phyloP scores from a whole-genome alignment of 2,888 invertebrate species.

The Mesochorus sp. region DNA sequence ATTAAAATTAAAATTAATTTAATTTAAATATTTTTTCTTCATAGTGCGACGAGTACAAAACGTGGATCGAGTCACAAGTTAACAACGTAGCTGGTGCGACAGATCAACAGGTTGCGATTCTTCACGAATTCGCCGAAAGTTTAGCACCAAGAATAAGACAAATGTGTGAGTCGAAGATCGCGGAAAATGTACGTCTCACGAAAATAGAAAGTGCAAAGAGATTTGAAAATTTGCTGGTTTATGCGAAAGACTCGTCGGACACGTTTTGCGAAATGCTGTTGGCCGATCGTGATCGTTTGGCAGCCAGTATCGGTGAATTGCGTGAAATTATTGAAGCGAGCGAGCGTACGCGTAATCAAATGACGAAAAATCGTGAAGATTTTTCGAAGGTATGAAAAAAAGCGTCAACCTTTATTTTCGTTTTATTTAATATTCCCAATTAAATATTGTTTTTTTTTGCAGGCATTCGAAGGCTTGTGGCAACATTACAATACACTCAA shows the following conservation, averaged over 20 bases:
- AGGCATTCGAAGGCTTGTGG: conserved; percentile 69
- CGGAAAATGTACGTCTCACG: conserved; percentile 70
- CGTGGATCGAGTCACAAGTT: conserved; percentile 70
- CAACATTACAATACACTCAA: conserved; percentile 64
- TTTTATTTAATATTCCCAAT: neutral
- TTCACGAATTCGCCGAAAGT: conserved; percentile 67
- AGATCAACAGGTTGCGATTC: conserved; percentile 65
- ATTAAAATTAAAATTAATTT: conserved; percentile 3
- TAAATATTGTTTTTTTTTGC: neutral
- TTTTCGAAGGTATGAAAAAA: conserved; percentile 44
- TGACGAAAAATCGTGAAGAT: conserved; percentile 61
- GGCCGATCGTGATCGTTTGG: conserved; percentile 68
- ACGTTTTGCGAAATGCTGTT: conserved; percentile 66
- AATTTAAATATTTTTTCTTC: conserved; percentile 41
- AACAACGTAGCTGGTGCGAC: conserved; percentile 64
- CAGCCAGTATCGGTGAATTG: conserved; percentile 65
- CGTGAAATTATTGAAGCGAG: conserved; percentile 64
- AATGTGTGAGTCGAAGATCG: conserved; percentile 72
- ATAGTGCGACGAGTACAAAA: conserved; percentile 70
- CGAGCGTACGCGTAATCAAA: conserved; percentile 65
- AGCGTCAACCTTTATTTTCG: neutral
- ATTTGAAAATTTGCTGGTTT: conserved; percentile 67
- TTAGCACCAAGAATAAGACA: conserved; percentile 70
- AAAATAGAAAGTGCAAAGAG: conserved; percentile 68
- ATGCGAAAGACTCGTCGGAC: conserved; percentile 69